Evolutionary conservation across 1,140 invertebrate species (phyloP), one percentile per base, ranked within the genome.

Genomic region (Drosophila ananassae): DNA sequence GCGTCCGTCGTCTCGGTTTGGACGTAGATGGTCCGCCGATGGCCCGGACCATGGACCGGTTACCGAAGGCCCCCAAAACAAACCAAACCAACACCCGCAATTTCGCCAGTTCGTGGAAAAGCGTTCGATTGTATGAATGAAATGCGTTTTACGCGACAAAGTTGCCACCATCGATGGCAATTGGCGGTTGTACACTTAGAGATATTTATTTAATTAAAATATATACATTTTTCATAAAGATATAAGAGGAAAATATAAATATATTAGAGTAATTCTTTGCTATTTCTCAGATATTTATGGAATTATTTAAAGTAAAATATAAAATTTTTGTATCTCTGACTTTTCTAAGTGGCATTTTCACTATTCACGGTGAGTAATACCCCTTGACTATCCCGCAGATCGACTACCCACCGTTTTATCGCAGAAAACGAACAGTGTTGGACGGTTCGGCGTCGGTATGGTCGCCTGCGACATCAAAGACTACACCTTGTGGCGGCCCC

Each of bases 101-200:
- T 89, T 89, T 89, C 83, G 83, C 83, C 83, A 89, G 60, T 89
- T 89, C 83, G 83, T 87, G 83, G 83, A 87, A 87, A 87, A 82
- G 62, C 52, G 37, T 34, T 59, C 66, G 53, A 79, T 79, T 79
- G 83, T 79, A 83, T 89, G 83, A 89, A 89, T 89, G 83, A 89
- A 89, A 89, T 89, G 79, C 55, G 58, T 89, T 89, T 83, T 89
- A 89, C 83, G 83, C 83, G 58, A 79, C 53, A 74, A 74, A 57
- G 53, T 74, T 32, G 51, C 47, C 41, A 68, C 63, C 32, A 51
- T 37, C 34, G 34, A 69, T 69, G 50, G 13, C 30, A 13, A 67
- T 44, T 22, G 48, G 24, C 41, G 8, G 51, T 69, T 41, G 63
- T 69, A 21, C 59, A 67, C 63, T 64, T 12, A 0, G 7, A 10